phyloP scores from a whole-genome alignment of 2,797 vertebrate genomes.

The Pipistrellus kuhlii region DNA sequence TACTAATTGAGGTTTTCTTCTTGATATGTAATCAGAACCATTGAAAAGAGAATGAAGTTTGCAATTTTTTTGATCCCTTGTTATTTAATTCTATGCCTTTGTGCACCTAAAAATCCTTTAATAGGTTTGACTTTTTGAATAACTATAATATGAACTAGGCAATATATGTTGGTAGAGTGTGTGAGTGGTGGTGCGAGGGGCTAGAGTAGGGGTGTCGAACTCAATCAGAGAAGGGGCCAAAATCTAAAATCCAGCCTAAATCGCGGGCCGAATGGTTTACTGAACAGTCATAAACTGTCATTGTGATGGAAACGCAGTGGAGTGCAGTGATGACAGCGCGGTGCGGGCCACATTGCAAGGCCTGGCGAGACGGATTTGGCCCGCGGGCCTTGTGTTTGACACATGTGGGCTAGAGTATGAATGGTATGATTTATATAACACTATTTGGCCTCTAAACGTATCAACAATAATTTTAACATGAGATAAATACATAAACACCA shows the following conservation, averaged over 20 bases:
- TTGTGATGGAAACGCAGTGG: no score
- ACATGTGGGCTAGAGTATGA: not conserved
- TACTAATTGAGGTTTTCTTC: slow-evolving; percentile 48
- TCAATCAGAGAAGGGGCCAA: no score
- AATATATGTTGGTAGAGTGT: not conserved
- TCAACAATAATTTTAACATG: slow-evolving; percentile 1
- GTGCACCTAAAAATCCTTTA: not conserved
- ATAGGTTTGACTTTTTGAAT: slow-evolving; percentile 5
- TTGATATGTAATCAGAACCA: slow-evolving; percentile 50
- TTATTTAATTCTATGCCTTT: not conserved
- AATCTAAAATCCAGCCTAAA: no score
- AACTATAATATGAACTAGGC: not conserved
- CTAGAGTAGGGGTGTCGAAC: no score
- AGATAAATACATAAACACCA: not conserved
- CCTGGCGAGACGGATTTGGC: no score
- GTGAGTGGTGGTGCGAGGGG: not conserved
- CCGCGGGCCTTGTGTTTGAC: no score
- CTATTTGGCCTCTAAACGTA: not conserved
- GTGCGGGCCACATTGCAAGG: no score
- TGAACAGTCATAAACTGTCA: no score
- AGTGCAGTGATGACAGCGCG: no score
- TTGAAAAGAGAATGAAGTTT: not conserved
- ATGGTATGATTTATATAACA: not conserved
- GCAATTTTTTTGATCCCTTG: slow-evolving; percentile 19
- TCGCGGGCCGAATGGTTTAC: no score